Base-by-base conservation (phyloP, 1,140 invertebrate species). In the Drosophila oshimai region DNA sequence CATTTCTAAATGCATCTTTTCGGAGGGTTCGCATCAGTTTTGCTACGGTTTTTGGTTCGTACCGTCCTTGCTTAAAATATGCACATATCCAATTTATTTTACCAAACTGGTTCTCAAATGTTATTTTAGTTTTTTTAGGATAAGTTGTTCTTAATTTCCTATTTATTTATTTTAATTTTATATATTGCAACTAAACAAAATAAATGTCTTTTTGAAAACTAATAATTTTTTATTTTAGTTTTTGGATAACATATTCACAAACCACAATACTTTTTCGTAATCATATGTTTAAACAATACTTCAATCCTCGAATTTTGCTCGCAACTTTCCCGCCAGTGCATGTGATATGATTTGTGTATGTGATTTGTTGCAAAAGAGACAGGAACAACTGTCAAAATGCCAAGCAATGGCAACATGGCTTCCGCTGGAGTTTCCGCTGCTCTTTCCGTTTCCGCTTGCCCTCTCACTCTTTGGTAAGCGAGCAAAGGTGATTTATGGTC, bases 401-500 rank as follows among this genome's bases (percentile, higher is more conserved):
- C 62, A 61, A 71, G 51, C 60, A 53, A 60, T 72, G 76, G 65
- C 58, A 58, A 71, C 68, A 54, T 72, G 67, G 76, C 37, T 53
- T 69, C 31, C 51, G 50, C 24, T 33, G 58, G 58, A 47, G 18
- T 64, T 84, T 73, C 75, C 65, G 70, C 31, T 44, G 68, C 62
- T 62, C 41, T 58, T 64, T 61, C 50, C 53, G 18, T 24, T 26
- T 42, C 58, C 29, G 57, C 36, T 26, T n/a, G 13, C 34, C 15
- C 15, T 33, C 53, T 44, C 28, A n/a, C 20, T 20, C 15, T 4
- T 54, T 9, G 28, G 9, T n/a, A n/a, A n/a, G n/a, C n/a, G n/a
- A n/a, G 41, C 28, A 49, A 47, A 61, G 60, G 54, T 75, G 81
- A 87, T 84, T 72, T 68, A 87, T 87, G 81, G 65, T 53, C 79